Percentiles rank a stretch among this genome's conserved stretches.
phyloP scores from a whole-genome alignment of 2,888 invertebrate genomes.

The Dione juno region DNA sequence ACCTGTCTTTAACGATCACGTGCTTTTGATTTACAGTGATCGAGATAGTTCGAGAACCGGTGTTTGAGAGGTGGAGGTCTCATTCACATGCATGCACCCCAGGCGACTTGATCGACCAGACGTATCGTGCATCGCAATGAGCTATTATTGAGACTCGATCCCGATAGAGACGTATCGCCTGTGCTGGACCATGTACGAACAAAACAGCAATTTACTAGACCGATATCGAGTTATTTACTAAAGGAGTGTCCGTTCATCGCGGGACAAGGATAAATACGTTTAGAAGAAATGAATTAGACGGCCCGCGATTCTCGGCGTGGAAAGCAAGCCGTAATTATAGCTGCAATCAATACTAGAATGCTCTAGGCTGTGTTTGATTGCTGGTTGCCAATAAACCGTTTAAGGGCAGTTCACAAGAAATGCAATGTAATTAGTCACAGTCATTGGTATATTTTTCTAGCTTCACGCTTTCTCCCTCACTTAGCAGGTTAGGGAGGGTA shows the following conservation, averaged over 20 bases:
- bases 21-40: slow-evolving; percentile 38
- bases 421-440: slow-evolving; percentile 40
- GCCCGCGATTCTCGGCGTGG: slow-evolving; percentile 41
- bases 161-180: slow-evolving; percentile 64
- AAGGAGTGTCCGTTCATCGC: slow-evolving; percentile 66
- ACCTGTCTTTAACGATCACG: slow-evolving; percentile 43
- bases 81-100: slow-evolving; percentile 67
- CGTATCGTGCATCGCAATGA: slow-evolving; percentile 68
- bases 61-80: slow-evolving; percentile 48
- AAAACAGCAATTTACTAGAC: slow-evolving; percentile 60
- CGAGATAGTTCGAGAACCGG: slow-evolving; percentile 48
- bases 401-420: slow-evolving; percentile 37
- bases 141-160: slow-evolving; percentile 63
- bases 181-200: slow-evolving; percentile 49
- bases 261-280: slow-evolving; percentile 60
- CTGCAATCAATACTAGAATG: slow-evolving; percentile 46
- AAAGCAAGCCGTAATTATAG: slow-evolving; percentile 47
- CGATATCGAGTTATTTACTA: slow-evolving; percentile 52
- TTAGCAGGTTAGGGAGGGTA: too few relatives aligned
- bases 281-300: slow-evolving; percentile 48
- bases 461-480: too few relatives aligned
- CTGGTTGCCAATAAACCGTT: slow-evolving; percentile 44
- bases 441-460: too few relatives aligned
- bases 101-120: slow-evolving; percentile 61
- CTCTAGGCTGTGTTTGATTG: slow-evolving; percentile 45